phyloP scores from a whole-genome alignment of 2,888 invertebrate species.

The Lottia gigantea region DNA sequence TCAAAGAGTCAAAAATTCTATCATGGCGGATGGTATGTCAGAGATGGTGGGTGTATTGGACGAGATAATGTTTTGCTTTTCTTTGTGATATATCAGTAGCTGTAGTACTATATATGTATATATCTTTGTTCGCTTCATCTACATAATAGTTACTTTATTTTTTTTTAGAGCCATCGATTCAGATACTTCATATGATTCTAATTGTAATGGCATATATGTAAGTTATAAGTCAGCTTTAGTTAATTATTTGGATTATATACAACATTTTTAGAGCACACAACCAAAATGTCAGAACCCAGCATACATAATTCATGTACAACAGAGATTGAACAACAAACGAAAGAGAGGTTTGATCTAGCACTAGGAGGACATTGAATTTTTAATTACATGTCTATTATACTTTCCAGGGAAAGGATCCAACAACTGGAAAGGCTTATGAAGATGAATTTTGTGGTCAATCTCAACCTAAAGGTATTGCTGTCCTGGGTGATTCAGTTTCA shows the following conservation, averaged over 20 bases:
- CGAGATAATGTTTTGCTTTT: not conserved
- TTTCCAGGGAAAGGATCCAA: slow-evolving; percentile 60
- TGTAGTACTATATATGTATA: not conserved
- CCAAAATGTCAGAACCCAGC: too few species aligned
- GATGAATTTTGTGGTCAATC: slow-evolving; percentile 61
- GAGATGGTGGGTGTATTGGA: not conserved
- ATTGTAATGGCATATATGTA: slow-evolving; percentile 69
- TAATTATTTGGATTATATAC: too few species aligned
- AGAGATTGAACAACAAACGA: too few species aligned
- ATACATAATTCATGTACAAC: too few species aligned
- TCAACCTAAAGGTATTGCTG: slow-evolving; percentile 60
- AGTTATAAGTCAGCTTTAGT: slow-evolving; percentile 27
- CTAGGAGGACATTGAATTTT: too few species aligned
- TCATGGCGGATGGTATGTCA: not conserved
- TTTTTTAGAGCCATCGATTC: slow-evolving; percentile 54
- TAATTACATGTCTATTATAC: too few species aligned
- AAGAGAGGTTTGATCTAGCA: too few species aligned
- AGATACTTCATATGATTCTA: slow-evolving; percentile 62
- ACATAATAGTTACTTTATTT: not conserved
- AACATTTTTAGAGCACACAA: too few species aligned
- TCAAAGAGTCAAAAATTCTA: not conserved
- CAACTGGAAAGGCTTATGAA: slow-evolving; percentile 60
- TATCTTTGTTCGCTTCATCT: not conserved
- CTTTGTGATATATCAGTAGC: not conserved
- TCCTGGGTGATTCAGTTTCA: slow-evolving; percentile 70